These are phyloP conservation scores for Lytechinus variegatus DNA, from an alignment of 35 echinoderm and acorn worm species.

Conservation along the genomic window DNA sequence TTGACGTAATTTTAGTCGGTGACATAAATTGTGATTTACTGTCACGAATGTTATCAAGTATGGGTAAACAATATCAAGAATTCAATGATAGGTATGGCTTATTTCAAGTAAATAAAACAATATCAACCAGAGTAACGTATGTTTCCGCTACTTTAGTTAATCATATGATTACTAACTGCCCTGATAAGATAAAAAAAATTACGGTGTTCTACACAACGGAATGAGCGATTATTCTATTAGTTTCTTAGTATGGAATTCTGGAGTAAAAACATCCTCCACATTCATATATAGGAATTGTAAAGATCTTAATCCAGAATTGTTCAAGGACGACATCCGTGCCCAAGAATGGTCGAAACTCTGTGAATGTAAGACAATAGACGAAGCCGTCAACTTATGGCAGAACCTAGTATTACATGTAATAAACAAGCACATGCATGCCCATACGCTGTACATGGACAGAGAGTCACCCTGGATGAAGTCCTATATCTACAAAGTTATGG, in stretches of 20 bases:
- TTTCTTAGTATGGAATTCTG: conserved; percentile 22
- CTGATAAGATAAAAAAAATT: too few species aligned
- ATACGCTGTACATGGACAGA: neutral
- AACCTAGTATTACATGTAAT: neutral
- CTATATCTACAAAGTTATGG: conserved; percentile 6
- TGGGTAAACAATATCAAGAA: too few species aligned
- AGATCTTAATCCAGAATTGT: neutral
- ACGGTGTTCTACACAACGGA: too few species aligned
- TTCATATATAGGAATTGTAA: neutral
- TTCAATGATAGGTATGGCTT: neutral
- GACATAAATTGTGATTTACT: too few species aligned
- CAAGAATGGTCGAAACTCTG: neutral
- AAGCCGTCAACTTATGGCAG: neutral
- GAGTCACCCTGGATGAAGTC: conserved; percentile 38
- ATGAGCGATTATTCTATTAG: too few species aligned
- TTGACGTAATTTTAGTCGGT: too few species aligned
- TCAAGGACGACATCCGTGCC: neutral
- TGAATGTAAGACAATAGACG: conserved; percentile 8
- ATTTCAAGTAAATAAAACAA: conserved; percentile 21
- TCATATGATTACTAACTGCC: too few species aligned
- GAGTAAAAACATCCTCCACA: conserved; percentile 2
- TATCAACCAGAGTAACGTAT: neutral
- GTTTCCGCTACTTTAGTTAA: conserved; percentile 27
- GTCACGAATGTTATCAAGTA: too few species aligned
- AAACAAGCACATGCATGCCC: neutral